Percentiles rank a stretch among this genome's conserved stretches.
Conservation (phyloP, 1,140 invertebrate species). For the Hermetia illucens region DNA sequence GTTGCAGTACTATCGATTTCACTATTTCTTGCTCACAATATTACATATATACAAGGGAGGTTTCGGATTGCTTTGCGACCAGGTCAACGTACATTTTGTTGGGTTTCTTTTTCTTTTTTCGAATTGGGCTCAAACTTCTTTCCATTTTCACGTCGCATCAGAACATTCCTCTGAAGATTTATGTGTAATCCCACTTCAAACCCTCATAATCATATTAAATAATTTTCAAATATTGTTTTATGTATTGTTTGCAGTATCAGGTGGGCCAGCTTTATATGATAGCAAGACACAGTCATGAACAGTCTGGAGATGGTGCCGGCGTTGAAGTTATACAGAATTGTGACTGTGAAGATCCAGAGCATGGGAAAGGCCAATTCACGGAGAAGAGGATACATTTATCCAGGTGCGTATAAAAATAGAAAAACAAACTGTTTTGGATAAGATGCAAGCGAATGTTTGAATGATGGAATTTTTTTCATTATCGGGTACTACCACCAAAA, state of each 20-base stretch:
- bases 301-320: conserved; percentile 79
- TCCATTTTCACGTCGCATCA: too few relatives aligned
- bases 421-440: background rate
- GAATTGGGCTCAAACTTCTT: too few relatives aligned
- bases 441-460: background rate
- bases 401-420: conserved; percentile 41
- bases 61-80: too few relatives aligned
- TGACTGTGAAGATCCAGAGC: conserved; percentile 58
- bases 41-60: too few relatives aligned
- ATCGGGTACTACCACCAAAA: conserved; percentile 8
- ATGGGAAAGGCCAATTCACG: conserved; percentile 78
- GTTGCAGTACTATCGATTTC: too few relatives aligned
- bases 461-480: conserved; percentile 2
- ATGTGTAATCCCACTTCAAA: too few relatives aligned
- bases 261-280: conserved; percentile 93
- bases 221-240: conserved; percentile 4
- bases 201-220: background rate
- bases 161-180: conserved; percentile 1
- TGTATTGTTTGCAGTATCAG: conserved; percentile 62
- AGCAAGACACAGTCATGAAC: conserved; percentile 79
- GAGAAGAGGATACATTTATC: conserved; percentile 86
- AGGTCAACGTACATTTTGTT: too few relatives aligned
- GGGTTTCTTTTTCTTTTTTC: too few relatives aligned
- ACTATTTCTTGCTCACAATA: too few relatives aligned
- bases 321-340: conserved; percentile 80